Evolutionary conservation across 2,797 vertebrate species (phyloP), one percentile per base, ranked within the genome.

Genomic region (Squalus acanthias): DNA sequence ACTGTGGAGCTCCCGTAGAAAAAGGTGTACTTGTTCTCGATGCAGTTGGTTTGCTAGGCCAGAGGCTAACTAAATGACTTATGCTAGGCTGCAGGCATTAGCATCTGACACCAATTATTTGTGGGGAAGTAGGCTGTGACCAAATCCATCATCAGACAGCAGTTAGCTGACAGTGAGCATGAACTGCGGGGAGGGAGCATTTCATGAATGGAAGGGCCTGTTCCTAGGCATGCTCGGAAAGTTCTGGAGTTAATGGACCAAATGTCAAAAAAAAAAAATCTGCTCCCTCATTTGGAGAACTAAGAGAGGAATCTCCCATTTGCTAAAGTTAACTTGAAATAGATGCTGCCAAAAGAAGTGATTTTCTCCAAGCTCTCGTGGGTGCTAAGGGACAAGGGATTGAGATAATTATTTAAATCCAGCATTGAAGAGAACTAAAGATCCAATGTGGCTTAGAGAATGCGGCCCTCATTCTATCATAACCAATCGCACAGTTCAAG

Each of bases 61-160:
- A 93, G 91, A 69, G 91, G 91, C 91, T 93, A 93, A 93, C 91
- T 93, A 93, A 93, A 93, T 93, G 91, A 93, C 91, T 93, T 93
- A 93, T 93, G 91, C 91, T 20, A 39, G 91, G 91, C 63, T 24
- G 91, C 63, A 57, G 63, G 91, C 91, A 67, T 93, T 93, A 93
- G 63, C 91, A 93, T 93, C 91, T 93, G 91, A 93, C 91, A 69
- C 91, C 91, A 93, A 93, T 93, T 93, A 93, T 93, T 69, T 93
- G 91, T 93, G 91, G 91, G n/a, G 91, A 93, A 93, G 63, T 69
- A 69, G 63, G 91, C 91, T 22, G n/a, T 93, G 91, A 93, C 63
- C 91, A 69, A 67, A 93, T 93, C 91, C 91, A 67, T 93, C 91
- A 93, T 93, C 63, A 93, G 91, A n/a, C 91, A 69, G 91, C 91